These are phyloP conservation scores for Drosophila seguyi DNA, from an alignment of 1,140 invertebrate species.

Conservation along the genomic window DNA sequence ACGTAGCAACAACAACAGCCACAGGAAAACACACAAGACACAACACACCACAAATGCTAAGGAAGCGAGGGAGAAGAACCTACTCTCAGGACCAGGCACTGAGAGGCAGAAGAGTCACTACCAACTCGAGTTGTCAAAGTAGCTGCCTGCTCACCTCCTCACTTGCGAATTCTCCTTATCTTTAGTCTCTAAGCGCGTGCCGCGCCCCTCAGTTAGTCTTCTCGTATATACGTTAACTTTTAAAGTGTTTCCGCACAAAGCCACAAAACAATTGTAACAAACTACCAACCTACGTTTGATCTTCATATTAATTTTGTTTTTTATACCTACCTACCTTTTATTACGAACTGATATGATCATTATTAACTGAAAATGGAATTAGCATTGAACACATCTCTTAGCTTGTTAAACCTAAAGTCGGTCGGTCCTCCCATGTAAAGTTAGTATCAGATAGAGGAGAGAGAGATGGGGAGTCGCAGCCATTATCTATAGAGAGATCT, in stretches of 20 bases:
- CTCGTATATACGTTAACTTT: constrained; percentile 48
- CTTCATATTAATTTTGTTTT: constrained; percentile 43
- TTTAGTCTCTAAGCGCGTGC: constrained; percentile 31
- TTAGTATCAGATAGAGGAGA: constrained; percentile 19
- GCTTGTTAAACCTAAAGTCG: constrained; percentile 43
- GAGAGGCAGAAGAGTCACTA: constrained; percentile 20
- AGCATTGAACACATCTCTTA: constrained; percentile 39
- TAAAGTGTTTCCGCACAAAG: constrained; percentile 49
- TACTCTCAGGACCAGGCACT: constrained; percentile 17
- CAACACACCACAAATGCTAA: constrained; percentile 1
- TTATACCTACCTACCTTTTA: constrained; percentile 40
- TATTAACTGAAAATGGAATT: constrained; percentile 43
- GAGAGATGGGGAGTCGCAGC: constrained; percentile 11
- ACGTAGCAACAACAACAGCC: constrained; percentile 50
- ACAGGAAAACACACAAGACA: constrained; percentile 35
- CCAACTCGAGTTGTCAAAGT: constrained; percentile 38
- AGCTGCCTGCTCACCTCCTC: constrained; percentile 15
- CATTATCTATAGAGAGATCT: constrained; percentile 42
- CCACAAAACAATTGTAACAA: constrained; percentile 22
- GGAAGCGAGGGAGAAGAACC: constrained; percentile 6
- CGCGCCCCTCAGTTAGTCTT: constrained; percentile 38
- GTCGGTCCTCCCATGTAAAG: constrained; percentile 45
- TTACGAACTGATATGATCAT: constrained; percentile 30
- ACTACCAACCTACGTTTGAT: constrained; percentile 41
- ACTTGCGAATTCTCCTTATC: constrained; percentile 26